phyloP scores from a whole-genome alignment of 2,113 vertebrate species.

The Leucosticte australis region DNA sequence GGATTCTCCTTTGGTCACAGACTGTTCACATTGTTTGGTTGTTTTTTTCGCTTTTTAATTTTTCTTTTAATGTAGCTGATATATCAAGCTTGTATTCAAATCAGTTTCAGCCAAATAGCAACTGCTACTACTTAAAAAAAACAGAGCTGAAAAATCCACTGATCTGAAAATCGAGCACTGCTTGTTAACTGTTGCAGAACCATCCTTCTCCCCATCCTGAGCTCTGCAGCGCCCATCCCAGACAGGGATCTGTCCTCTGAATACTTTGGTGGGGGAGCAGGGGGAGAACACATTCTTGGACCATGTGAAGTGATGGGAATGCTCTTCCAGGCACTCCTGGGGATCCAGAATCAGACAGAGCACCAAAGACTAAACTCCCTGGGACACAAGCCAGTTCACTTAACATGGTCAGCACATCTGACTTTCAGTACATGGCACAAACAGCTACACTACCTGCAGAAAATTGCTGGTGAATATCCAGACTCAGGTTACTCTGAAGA shows the following conservation, averaged over 20 bases:
- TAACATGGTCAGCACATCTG: not conserved
- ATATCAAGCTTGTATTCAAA: not conserved
- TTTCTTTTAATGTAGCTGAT: not conserved
- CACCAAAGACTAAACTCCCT: not conserved
- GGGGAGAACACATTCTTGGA: not conserved
- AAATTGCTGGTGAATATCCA: not conserved
- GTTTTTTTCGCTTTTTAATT: accelerated
- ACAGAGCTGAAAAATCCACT: not conserved
- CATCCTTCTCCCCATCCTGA: not conserved
- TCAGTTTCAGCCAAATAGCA: not conserved
- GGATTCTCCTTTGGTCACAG: not conserved
- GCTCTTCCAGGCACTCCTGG: not conserved
- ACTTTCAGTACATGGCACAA: not conserved
- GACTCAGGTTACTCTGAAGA: not conserved
- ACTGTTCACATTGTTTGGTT: not conserved
- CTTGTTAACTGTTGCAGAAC: not conserved
- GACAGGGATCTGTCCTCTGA: not conserved
- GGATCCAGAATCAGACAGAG: not conserved
- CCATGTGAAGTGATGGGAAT: not conserved
- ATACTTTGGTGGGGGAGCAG: not conserved
- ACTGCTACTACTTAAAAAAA: not conserved
- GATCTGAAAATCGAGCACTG: not conserved
- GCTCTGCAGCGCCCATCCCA: not conserved
- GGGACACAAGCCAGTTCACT: not conserved
- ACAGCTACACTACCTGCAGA: not conserved